Conservation (phyloP, 2,797 vertebrate genomes). For the Aselliscus stoliczkanus region DNA sequence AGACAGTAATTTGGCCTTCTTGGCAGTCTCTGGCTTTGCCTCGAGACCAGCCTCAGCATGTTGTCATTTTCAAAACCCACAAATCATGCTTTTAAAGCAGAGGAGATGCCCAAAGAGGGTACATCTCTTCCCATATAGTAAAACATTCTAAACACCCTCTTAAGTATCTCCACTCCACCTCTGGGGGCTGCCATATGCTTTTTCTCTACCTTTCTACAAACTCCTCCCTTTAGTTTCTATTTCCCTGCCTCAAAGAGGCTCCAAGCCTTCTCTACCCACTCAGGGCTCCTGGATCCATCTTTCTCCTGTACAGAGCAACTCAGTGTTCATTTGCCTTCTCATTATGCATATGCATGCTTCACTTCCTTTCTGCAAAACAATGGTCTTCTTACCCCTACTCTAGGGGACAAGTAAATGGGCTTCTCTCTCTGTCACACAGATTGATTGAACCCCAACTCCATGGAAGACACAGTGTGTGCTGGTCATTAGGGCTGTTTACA, state of each 20-base stretch:
- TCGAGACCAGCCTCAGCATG: conserved; percentile 12
- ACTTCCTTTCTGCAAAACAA: not conserved
- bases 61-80: conserved; percentile 13
- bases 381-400: not conserved
- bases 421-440: not conserved
- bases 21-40: not conserved
- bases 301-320: not conserved
- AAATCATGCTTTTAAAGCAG: not conserved
- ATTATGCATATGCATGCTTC: not conserved
- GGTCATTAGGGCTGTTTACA: not conserved
- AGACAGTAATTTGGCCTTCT: conserved; percentile 3
- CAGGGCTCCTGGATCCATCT: not conserved
- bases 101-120: not conserved
- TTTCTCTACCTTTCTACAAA: not conserved
- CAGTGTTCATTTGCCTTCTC: not conserved
- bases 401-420: not conserved
- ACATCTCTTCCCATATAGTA: not conserved
- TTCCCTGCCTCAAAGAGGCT: not conserved
- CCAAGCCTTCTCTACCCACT: not conserved
- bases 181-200: not conserved
- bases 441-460: not conserved
- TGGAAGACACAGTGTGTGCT: not conserved
- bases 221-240: not conserved
- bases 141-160: not conserved
- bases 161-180: not conserved